phyloP scores from a whole-genome alignment of 2,113 vertebrate genomes.

The Sisor rabdophorus region DNA sequence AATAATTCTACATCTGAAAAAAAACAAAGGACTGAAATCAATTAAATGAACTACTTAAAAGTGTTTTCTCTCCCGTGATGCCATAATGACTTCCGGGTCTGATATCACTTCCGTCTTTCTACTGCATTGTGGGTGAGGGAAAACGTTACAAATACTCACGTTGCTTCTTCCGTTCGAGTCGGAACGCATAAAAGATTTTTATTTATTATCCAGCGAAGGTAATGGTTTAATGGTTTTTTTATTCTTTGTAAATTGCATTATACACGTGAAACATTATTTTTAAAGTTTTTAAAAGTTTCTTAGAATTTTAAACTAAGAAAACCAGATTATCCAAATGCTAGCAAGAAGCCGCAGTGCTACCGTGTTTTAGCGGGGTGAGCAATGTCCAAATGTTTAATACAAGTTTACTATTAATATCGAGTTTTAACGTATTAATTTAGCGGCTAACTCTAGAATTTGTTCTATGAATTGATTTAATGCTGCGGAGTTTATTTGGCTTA shows the following conservation, averaged over 20 bases:
- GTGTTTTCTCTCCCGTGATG: constrained; percentile 20
- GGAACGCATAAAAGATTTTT: neutral
- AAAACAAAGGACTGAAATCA: too few species aligned
- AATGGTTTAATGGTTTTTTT: neutral
- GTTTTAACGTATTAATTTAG: too few species aligned
- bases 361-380: neutral
- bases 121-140: constrained; percentile 55
- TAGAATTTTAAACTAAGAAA: neutral
- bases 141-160: constrained; percentile 43
- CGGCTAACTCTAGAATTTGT: too few species aligned
- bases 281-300: too few species aligned
- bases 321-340: constrained; percentile 2
- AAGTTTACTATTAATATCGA: too few species aligned
- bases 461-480: too few species aligned
- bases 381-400: neutral
- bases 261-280: neutral
- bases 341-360: neutral
- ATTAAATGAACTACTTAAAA: too few species aligned
- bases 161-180: neutral
- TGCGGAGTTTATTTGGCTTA: too few species aligned
- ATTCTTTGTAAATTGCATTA: accelerated
- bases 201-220: neutral
- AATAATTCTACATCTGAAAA: too few species aligned
- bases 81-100: neutral
- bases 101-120: constrained; percentile 12